phyloP scores from a whole-genome alignment of 2,888 invertebrate genomes.

The Pammene aurita region DNA sequence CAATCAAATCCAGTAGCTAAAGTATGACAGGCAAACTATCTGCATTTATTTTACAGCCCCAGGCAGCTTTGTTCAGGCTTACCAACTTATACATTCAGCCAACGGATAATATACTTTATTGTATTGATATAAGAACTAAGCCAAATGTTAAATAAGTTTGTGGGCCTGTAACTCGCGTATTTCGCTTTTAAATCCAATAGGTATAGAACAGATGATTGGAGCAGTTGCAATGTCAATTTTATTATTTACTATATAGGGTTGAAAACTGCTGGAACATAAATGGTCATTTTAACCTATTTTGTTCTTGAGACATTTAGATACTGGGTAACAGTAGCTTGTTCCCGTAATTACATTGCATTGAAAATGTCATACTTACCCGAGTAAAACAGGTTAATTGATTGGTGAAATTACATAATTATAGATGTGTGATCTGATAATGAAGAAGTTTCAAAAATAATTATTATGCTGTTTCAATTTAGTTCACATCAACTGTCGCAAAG shows the following conservation, averaged over 20 bases:
- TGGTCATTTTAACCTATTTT: background rate
- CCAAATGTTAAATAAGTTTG: background rate
- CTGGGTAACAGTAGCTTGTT: constrained; percentile 4
- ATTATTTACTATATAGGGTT: background rate
- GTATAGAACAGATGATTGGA: background rate
- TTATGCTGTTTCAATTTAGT: background rate
- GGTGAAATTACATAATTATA: constrained; percentile 29
- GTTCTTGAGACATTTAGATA: background rate
- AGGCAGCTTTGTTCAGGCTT: background rate
- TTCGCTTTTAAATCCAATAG: background rate
- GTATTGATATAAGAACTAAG: background rate
- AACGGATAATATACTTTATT: constrained; percentile 1
- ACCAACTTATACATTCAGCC: background rate
- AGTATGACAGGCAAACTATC: constrained; percentile 30
- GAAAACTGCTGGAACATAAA: background rate
- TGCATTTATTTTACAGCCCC: constrained; percentile 20
- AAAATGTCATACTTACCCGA: constrained; percentile 38
- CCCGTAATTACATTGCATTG: constrained; percentile 21
- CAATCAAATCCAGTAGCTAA: constrained; percentile 35
- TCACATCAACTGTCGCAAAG: background rate
- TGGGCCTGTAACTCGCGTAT: background rate
- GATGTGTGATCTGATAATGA: background rate
- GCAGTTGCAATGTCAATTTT: background rate
- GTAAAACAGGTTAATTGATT: constrained; percentile 35
- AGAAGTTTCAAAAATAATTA: constrained; percentile 11